These are phyloP conservation scores for Nautilus pompilius DNA, from an alignment of 1,140 invertebrate genomes.

Conservation along the genomic window DNA sequence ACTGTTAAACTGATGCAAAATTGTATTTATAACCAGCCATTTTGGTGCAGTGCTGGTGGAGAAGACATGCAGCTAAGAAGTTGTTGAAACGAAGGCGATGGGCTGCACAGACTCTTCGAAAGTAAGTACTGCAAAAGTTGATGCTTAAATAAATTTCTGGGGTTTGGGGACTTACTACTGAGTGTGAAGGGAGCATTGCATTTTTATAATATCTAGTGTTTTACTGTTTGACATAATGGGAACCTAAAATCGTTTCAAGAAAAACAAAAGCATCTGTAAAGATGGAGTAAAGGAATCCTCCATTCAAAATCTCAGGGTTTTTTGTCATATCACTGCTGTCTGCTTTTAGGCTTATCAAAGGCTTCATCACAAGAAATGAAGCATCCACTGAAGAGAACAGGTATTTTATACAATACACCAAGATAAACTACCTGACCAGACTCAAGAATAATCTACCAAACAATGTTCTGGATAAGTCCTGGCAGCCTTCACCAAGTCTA, in stretches of 20 bases:
- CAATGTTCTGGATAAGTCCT: constrained; percentile 66
- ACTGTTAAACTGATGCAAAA: no score
- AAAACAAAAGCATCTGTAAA: no score
- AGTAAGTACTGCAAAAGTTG: no score
- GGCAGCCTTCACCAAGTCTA: constrained; percentile 72
- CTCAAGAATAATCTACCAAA: constrained; percentile 69
- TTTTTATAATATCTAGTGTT: no score
- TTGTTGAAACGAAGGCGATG: constrained; percentile 65
- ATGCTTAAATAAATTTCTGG: no score
- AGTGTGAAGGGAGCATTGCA: no score
- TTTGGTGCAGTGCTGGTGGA: constrained; percentile 71
- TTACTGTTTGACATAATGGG: no score
- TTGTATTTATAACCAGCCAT: no score
- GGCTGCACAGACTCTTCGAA: constrained; percentile 70
- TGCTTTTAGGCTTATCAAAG: constrained; percentile 66
- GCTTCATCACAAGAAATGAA: constrained; percentile 82
- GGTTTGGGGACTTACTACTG: no score
- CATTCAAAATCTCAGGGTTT: constrained; percentile 34
- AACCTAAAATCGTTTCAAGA: no score
- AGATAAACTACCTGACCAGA: constrained; percentile 74
- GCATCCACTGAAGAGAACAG: constrained; percentile 64
- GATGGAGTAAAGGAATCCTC: not conserved
- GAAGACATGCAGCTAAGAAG: constrained; percentile 69
- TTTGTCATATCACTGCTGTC: constrained; percentile 3
- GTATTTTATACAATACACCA: constrained; percentile 73